Conservation (phyloP, 2,113 vertebrate species). For the Onychorhynchus coronatus region DNA sequence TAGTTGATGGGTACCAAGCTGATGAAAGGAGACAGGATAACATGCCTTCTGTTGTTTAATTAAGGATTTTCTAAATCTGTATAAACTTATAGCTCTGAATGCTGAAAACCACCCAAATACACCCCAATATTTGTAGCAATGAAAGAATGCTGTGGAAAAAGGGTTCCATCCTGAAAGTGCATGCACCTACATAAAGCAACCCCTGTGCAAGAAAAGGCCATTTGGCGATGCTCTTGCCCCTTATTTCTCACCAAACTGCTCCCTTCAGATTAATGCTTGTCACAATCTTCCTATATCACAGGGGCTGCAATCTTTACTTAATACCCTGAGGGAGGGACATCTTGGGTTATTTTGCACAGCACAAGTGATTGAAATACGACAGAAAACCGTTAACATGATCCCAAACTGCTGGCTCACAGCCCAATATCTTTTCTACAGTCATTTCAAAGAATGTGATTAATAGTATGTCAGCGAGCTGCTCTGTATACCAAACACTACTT, state of each 20-base stretch:
- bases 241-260: background rate
- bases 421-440: background rate
- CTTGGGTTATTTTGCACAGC: constrained; percentile 11
- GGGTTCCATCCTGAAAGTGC: background rate
- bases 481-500: background rate
- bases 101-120: background rate
- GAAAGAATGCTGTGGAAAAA: background rate
- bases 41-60: constrained; percentile 61
- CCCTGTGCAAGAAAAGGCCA: background rate
- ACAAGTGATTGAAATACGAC: background rate
- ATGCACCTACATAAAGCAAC: background rate
- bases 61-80: constrained; percentile 40
- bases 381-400: background rate
- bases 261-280: background rate
- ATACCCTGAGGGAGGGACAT: constrained; percentile 4
- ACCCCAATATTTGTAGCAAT: background rate
- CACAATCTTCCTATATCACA: background rate
- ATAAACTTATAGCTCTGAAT: background rate
- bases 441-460: constrained; percentile 24
- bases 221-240: background rate
- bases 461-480: background rate
- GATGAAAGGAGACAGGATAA: constrained; percentile 58
- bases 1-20: constrained; percentile 44
- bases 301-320: constrained; percentile 28
- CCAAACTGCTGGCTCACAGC: background rate